Percentiles rank a stretch among this genome's conserved stretches.
phyloP scores from a whole-genome alignment of 2,113 vertebrate genomes.

The Oceanites oceanicus region DNA sequence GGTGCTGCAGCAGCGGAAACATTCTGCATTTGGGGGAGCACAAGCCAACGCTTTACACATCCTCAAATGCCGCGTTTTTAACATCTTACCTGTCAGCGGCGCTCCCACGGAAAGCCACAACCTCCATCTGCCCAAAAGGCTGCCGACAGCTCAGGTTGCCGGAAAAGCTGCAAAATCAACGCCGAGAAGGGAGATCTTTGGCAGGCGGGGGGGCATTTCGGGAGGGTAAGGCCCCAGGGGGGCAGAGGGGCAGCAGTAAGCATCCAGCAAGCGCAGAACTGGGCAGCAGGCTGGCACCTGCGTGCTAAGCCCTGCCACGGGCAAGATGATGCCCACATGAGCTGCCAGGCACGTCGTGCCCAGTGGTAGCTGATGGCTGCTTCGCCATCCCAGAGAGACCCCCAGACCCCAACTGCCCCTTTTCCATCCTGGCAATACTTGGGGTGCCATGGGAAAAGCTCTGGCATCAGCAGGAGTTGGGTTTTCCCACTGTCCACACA shows the following conservation, averaged over 20 bases:
- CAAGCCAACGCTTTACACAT: fast-evolving
- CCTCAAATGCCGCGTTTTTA: fast-evolving
- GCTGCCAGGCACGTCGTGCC: neutral
- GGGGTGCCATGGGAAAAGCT: neutral
- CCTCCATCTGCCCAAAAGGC: neutral
- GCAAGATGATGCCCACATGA: neutral
- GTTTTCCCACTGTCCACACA: neutral
- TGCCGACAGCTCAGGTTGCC: neutral
- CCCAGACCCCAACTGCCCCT: fast-evolving
- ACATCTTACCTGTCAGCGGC: neutral
- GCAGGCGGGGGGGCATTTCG: fast-evolving
- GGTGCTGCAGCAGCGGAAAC: neutral
- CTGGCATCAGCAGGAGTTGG: neutral
- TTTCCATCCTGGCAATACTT: neutral
- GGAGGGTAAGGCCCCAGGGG: neutral
- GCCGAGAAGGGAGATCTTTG: neutral
- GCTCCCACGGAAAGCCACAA: neutral
- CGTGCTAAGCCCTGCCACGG: fast-evolving
- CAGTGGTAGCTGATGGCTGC: fast-evolving
- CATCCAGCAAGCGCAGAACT: fast-evolving
- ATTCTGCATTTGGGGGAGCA: fast-evolving
- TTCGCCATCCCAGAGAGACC: neutral
- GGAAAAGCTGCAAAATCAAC: neutral
- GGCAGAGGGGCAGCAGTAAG: neutral
- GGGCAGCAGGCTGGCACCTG: neutral